A percentile compares a stretch with the other conserved stretches of the same genome.
Conservation (phyloP, 2,888 invertebrate genomes). For the Trissolcus japonicus region DNA sequence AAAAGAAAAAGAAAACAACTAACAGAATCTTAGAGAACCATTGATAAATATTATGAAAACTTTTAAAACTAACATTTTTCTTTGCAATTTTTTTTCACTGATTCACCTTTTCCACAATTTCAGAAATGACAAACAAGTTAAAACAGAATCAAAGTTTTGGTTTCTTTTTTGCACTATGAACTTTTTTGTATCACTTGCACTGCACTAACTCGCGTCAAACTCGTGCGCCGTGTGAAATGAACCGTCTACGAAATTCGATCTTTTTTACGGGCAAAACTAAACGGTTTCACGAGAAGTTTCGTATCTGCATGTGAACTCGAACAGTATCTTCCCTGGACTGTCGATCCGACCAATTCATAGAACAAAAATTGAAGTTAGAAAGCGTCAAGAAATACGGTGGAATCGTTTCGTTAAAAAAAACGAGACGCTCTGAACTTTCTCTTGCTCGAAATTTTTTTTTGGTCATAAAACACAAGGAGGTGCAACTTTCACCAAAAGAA, state of each 20-base stretch:
- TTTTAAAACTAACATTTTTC: too few species aligned
- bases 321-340: slow-evolving; percentile 45
- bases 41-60: too few species aligned
- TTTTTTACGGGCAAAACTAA: slow-evolving; percentile 22
- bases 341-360: slow-evolving; percentile 43
- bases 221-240: slow-evolving; percentile 16
- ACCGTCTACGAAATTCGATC: slow-evolving; percentile 4
- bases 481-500: slow-evolving; percentile 53
- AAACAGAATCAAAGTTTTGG: slow-evolving; percentile 1
- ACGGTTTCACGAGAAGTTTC: slow-evolving; percentile 30
- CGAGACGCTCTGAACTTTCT: slow-evolving; percentile 43
- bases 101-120: too few species aligned
- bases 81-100: too few species aligned
- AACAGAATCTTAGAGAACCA: too few species aligned
- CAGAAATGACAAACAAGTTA: neutral
- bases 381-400: slow-evolving; percentile 49
- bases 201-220: slow-evolving; percentile 6
- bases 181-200: slow-evolving; percentile 11
- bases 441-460: slow-evolving; percentile 37
- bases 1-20: too few species aligned
- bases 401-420: slow-evolving; percentile 47
- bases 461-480: slow-evolving; percentile 40
- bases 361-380: slow-evolving; percentile 55
- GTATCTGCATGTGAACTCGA: slow-evolving; percentile 43
- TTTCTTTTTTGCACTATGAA: neutral